Base-by-base conservation (phyloP, 1,140 invertebrate species). In the Protaetia brevitarsis region DNA sequence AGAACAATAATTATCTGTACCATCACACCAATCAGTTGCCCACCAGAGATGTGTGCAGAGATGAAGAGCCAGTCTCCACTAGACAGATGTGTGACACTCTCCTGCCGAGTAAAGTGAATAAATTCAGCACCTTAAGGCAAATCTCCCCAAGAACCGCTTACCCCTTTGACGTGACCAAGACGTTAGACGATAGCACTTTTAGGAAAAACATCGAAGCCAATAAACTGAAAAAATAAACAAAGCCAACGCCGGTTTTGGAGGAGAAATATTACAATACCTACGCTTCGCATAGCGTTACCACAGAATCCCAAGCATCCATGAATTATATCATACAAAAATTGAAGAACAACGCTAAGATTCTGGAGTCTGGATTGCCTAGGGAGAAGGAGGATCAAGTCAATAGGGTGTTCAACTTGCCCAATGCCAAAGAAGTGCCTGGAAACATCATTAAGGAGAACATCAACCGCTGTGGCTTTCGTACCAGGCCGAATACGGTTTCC, bases 181-280 rank as follows among this genome's bases (percentile, higher is more conserved):
- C 60, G 7, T 8, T 62, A 4, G 60, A 62, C 19, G 60, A 62
- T 62, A 36, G 30, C 13, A 62, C 60, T 7, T 62, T 62, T 62
- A 31, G 16, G 19, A 62, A 31, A 19, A 60, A 60, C 23, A 60
- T 60, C 27, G 58, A 60, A n/a, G 58, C 58, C 1, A 8, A 31
- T 16, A 60, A 60, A 23, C 28, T 31, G 19, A 30, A 19, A 19
- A 28, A 26, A 2, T 29, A n/a, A 30, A 28, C 27, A 13, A 60
- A 60, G n/a, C 58, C 58, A 16, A n/a, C 27, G 16, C 27, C 57
- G 16, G n/a, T 23, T 5, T 23, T 62, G 2, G 29, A 31, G 26
- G 60, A 62, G 23, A 62, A 62, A 62, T 62, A 34, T 19, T 62
- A 36, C 16, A 62, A 62, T 23, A 16, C 29, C 19, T 62, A 62